These are phyloP conservation scores for Leptobrachium ailaonicum DNA, from an alignment of 2,113 vertebrate species.

Conservation along the genomic window DNA sequence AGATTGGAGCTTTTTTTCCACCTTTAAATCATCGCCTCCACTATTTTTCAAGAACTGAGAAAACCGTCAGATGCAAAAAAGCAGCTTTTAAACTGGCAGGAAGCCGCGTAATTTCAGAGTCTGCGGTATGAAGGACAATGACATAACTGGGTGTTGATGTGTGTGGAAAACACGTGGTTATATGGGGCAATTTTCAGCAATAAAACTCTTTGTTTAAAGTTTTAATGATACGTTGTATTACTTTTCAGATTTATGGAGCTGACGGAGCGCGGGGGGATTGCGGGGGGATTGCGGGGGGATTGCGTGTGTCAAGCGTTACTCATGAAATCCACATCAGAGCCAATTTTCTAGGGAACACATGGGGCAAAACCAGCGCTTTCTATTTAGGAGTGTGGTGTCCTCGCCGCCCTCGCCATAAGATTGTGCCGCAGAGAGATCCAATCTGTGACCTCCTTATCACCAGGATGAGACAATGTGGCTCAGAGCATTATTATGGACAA, in stretches of 20 bases:
- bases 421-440: too few relatives aligned
- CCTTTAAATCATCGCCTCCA: constrained; percentile 1
- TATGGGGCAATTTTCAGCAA: neutral
- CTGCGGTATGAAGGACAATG: neutral
- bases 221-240: neutral
- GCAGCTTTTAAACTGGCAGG: neutral
- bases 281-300: too few relatives aligned
- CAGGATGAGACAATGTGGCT: too few relatives aligned
- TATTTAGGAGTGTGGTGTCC: too few relatives aligned
- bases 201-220: neutral
- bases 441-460: too few relatives aligned
- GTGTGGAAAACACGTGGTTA: neutral
- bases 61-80: neutral
- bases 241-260: neutral
- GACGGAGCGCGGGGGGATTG: too few relatives aligned
- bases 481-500: too few relatives aligned
- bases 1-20: neutral
- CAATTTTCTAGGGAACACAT: too few relatives aligned
- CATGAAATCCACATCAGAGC: too few relatives aligned
- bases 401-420: too few relatives aligned
- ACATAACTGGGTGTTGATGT: constrained; percentile 8
- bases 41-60: neutral
- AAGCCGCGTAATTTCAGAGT: neutral
- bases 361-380: too few relatives aligned
- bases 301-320: too few relatives aligned